These are phyloP conservation scores for Arvicanthis niloticus DNA, from an alignment of 2,113 vertebrate species.

Conservation along the genomic window DNA sequence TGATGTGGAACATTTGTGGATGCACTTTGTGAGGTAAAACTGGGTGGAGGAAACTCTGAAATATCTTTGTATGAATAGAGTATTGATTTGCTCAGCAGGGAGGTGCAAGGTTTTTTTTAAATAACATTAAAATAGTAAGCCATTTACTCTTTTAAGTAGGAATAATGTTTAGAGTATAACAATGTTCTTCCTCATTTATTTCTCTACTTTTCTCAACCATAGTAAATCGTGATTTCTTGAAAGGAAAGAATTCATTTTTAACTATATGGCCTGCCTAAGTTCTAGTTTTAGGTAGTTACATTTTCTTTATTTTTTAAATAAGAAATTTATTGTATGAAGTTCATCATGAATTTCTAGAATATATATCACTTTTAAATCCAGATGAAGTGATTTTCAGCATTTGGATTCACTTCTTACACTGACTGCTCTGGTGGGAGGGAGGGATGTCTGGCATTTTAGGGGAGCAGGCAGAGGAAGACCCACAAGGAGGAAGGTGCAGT, in stretches of 20 bases:
- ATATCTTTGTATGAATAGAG: neutral
- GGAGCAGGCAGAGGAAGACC: neutral
- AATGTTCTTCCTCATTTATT: conserved; percentile 1
- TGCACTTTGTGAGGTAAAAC: neutral
- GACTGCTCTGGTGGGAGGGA: neutral
- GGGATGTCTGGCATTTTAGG: neutral
- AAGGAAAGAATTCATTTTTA: conserved; percentile 1
- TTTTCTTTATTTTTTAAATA: conserved; percentile 24
- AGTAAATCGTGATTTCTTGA: conserved; percentile 14
- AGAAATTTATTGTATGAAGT: conserved; percentile 27
- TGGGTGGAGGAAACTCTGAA: neutral
- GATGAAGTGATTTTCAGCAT: neutral
- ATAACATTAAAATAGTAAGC: neutral
- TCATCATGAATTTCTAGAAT: neutral
- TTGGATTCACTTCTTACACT: neutral
- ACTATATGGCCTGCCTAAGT: neutral
- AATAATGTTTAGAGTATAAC: neutral
- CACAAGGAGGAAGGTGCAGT: neutral
- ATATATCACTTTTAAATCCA: neutral
- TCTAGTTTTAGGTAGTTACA: conserved; percentile 16
- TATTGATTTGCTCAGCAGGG: neutral
- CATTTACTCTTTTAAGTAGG: neutral
- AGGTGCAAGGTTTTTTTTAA: neutral
- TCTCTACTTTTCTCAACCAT: conserved; percentile 22
- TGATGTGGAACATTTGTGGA: neutral